Base-by-base conservation (phyloP, 2,888 invertebrate genomes). In the Alsophila aescularia region DNA sequence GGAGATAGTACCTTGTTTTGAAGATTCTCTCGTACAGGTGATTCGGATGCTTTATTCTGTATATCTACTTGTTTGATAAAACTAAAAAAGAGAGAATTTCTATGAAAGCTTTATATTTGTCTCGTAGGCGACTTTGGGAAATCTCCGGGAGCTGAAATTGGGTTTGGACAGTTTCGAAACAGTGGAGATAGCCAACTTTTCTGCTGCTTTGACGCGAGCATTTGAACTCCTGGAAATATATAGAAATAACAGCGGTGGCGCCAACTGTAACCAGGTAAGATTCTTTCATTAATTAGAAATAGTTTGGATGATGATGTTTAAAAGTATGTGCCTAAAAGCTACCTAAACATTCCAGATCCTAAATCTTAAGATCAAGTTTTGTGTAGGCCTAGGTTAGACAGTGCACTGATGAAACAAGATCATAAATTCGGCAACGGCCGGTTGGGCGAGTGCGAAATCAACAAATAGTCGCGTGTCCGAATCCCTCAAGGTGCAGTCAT, bases 111-210 rank as follows among this genome's bases (percentile, higher is more conserved):
- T 32, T 4, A 47, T 58, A 58, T 59, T 43, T 45, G 18, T 78
- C 61, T 90, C 92, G 52, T 87, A 96, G 96, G 98, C 97, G 34
- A 98, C 96, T 73, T 86, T 97, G 70, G 96, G 95, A 58, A 98
- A 97, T 81, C 92, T 97, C 40, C 93, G 97, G 47, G 95, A 96
- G 77, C 87, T 98, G 47, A 97, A 97, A 84, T 93, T 95, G 64
- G 95, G 94, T 37, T 94, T 98, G 89, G 94, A 95, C 64, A 93
- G 93, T 73, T 83, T 98, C 75, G 93, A 95, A 66, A 97, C 98
- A 1, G 95, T 94, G 77, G 96, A 96, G 72, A 98, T 98, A 72
- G 99, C 99, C 12, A 98, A 99, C 83, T 99, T 98, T 90, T 96
- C 97, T 18, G 93, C 95, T 58, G 98, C 98, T 8, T 90, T 99